These are phyloP conservation scores for Hylaeus anthracinus DNA, from an alignment of 1,140 invertebrate species.

Conservation along the genomic window DNA sequence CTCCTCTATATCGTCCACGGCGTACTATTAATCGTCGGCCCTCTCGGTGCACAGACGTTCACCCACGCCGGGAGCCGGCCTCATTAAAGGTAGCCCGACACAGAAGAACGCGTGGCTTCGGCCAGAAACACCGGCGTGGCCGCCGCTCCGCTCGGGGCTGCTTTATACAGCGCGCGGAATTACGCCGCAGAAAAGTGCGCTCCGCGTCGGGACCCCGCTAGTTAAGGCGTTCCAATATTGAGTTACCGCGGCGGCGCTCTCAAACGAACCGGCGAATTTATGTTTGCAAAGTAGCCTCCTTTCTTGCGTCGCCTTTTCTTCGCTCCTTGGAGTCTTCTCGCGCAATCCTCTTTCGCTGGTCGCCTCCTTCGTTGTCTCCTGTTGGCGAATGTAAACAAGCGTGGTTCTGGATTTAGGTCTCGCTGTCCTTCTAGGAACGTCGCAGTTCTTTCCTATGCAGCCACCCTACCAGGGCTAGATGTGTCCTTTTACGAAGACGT, in stretches of 20 bases:
- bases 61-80: conserved; percentile 59
- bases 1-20: conserved; percentile 50
- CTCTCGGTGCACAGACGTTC: conserved; percentile 43
- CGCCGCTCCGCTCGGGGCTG: neutral
- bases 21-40: conserved; percentile 63
- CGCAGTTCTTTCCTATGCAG: neutral
- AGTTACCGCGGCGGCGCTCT: conserved; percentile 60
- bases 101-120: conserved; percentile 46
- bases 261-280: conserved; percentile 65
- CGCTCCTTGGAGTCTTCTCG: neutral
- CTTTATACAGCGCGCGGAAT: conserved; percentile 33
- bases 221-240: conserved; percentile 56
- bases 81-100: conserved; percentile 54
- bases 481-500: too few species aligned
- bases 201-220: neutral
- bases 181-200: conserved; percentile 31
- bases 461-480: too few species aligned
- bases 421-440: neutral
- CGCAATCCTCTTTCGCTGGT: neutral
- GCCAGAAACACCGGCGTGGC: conserved; percentile 16
- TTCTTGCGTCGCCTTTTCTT: conserved; percentile 12
- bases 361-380: neutral
- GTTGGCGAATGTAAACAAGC: neutral
- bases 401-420: neutral
- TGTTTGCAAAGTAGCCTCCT: conserved; percentile 22